Conservation (phyloP, 2,113 vertebrate species). For the Callithrix jacchus region DNA sequence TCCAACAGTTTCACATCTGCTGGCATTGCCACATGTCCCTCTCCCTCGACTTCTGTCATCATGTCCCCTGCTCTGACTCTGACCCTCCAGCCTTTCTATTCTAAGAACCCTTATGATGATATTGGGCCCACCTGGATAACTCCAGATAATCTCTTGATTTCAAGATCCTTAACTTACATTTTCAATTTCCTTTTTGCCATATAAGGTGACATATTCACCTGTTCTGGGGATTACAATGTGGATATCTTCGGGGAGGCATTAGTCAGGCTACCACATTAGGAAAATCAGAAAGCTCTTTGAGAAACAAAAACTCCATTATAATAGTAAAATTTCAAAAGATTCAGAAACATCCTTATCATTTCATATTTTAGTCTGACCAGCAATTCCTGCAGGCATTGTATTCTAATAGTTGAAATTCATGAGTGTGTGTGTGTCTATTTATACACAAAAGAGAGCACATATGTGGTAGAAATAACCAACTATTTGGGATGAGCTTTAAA, state of each 20-base stretch:
- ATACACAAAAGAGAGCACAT: no score
- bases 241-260: not conserved
- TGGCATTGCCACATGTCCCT: not conserved
- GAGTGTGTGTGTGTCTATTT: not conserved
- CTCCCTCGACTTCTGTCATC: not conserved
- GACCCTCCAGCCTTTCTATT: not conserved
- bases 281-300: not conserved
- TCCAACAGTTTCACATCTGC: not conserved
- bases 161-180: not conserved
- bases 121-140: not conserved
- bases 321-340: not conserved
- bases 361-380: not conserved
- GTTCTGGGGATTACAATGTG: not conserved
- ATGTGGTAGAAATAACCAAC: not conserved
- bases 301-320: not conserved
- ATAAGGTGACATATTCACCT: not conserved
- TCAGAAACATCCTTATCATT: not conserved
- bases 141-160: not conserved
- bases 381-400: not conserved
- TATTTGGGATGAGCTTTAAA: not conserved
- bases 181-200: not conserved
- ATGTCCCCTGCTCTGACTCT: not conserved
- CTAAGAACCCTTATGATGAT: not conserved
- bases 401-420: not conserved
- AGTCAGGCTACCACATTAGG: not conserved